These are phyloP conservation scores for Idris sp. DNA, from an alignment of 1,140 invertebrate genomes.

Conservation along the genomic window DNA sequence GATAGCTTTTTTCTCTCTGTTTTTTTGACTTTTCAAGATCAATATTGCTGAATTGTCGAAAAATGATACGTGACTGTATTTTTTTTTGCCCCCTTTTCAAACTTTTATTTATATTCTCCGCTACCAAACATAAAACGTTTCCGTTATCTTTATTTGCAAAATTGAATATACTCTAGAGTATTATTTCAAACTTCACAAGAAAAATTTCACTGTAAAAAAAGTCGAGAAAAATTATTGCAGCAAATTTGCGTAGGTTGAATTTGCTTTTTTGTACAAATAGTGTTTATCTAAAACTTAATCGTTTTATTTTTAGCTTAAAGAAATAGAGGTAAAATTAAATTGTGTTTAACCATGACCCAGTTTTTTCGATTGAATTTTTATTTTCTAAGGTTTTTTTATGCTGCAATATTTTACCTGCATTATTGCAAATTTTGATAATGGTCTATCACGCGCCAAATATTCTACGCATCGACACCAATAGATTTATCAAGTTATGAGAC, in stretches of 20 bases:
- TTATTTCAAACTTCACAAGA: neutral
- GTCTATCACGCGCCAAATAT: constrained; percentile 46
- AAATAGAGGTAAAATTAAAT: no score
- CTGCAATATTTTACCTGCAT: no score
- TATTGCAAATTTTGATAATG: constrained; percentile 31
- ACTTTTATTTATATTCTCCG: constrained; percentile 4
- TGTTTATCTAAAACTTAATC: no score
- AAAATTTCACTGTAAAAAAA: no score
- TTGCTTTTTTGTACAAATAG: no score
- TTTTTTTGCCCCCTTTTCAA: neutral
- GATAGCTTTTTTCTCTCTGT: constrained; percentile 25
- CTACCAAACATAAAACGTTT: neutral
- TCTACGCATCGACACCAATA: constrained; percentile 63
- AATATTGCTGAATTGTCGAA: neutral
- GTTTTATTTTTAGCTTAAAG: no score
- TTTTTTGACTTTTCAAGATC: constrained; percentile 19
- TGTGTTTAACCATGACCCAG: no score
- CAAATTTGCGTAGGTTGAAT: no score
- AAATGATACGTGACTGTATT: neutral
- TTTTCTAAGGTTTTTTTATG: no score
- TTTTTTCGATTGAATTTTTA: no score
- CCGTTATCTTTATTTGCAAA: constrained; percentile 11
- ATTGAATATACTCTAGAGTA: no score
- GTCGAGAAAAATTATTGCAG: no score
- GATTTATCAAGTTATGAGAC: constrained; percentile 72